phyloP scores from a whole-genome alignment of 2,797 vertebrate species.

The Catostomus latipinnis region DNA sequence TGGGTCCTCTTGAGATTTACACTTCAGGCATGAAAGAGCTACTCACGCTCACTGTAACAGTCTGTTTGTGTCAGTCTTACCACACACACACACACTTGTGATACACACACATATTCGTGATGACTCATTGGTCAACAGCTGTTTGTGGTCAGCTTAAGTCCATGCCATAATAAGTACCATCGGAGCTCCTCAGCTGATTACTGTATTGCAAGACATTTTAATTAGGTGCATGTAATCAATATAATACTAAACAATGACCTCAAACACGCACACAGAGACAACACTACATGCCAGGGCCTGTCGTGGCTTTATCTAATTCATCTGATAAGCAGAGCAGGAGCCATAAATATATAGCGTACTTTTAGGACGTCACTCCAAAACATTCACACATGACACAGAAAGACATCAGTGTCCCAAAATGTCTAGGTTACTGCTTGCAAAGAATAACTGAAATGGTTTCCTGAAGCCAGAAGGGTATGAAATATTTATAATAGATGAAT shows the following conservation, averaged over 20 bases:
- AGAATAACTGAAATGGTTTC: neutral
- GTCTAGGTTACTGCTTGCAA: neutral
- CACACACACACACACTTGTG: neutral
- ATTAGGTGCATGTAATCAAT: constrained; percentile 30
- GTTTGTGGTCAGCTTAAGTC: constrained; percentile 14
- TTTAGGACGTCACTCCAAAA: neutral
- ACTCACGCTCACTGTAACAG: neutral
- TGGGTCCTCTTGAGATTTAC: neutral
- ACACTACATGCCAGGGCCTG: constrained; percentile 3
- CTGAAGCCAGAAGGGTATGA: neutral
- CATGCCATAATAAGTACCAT: constrained; percentile 9
- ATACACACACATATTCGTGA: neutral
- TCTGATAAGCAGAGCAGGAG: neutral
- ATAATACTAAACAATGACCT: constrained; percentile 23
- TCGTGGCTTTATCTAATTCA: neutral
- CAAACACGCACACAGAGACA: neutral
- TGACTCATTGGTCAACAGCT: constrained; percentile 18
- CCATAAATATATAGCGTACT: neutral
- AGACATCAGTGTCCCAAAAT: neutral
- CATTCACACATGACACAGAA: neutral
- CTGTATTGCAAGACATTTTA: constrained; percentile 32
- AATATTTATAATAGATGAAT: constrained; percentile 5
- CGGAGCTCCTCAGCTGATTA: constrained; percentile 21
- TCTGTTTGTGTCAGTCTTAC: constrained; percentile 7
- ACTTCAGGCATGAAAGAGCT: neutral